Evolutionary conservation across 1,140 invertebrate genomes (phyloP), one percentile per base, ranked within the genome.

Genomic region (Hesperophylax magnus): DNA sequence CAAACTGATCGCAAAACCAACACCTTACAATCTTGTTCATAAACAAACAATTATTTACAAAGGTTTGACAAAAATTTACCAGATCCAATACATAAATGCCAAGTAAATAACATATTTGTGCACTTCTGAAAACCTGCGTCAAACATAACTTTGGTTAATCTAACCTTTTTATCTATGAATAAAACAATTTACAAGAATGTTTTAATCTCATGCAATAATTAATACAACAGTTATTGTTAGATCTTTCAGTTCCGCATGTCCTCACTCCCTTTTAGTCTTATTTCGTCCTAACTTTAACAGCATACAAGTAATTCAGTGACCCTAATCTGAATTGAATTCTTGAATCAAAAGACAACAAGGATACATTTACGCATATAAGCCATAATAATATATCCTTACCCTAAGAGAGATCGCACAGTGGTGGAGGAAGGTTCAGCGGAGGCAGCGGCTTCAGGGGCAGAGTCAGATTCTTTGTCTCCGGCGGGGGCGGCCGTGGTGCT

Each of bases 351-450:
- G 39, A 39, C 5, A 39, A 47, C 39, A 47, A 47, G 11, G 39
- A 47, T 47, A 11, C 11, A 47, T 47, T 47, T 47, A 47, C 39
- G 39, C 39, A 14, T 14, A 1, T 8, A 34, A 34, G 4, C 27
- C 27, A 18, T 24, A 27, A 22, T 63, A 34, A 39, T 9, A 67
- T 78, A 54, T 58, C n/a, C 75, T 81, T 79, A 84, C 82, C 80
- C 69, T 15, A 77, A 18, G 17, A 82, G 18, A 20, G 80, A 61
- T 71, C 47, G 80, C 7, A 71, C 71, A 22, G 79, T 83, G 11
- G 79, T 79, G 58, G 78, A 80, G 52, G 81, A 77, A 4, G 61
- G 24, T 52, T 75, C 78, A 11, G 47, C 15, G 5, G 77, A 39
- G 9, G 79, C 75, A 53, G 63, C 63, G 27, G 53, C 58, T 58